Base-by-base conservation (phyloP, 2,113 vertebrate genomes). In the Sciurus niger region DNA sequence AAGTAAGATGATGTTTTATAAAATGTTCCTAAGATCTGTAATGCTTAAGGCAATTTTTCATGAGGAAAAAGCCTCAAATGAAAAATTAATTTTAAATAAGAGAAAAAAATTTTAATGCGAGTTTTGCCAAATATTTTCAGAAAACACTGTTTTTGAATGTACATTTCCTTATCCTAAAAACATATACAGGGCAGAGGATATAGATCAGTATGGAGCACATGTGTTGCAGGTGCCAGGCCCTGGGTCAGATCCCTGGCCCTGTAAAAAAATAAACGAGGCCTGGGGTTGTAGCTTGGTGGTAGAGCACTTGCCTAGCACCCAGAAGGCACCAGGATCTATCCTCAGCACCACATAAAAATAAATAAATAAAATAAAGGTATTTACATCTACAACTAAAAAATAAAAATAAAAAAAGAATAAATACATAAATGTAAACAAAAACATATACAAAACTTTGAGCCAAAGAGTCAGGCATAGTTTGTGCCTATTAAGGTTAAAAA, bases 41-140 rank as follows among this genome's bases (percentile, higher is more conserved):
- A 67, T 87, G 16, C 83, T 65, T 22, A 79, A 89, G 72, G 74
- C 95, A n/a, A 46, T 46, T 83, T 90, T 95, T 90, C 82, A 60
- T 86, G 58, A 94, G 73, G 77, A 70, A 67, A 85, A 48, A 48
- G 3, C n/a, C 93, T 84, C 85, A 72, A 43, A 91, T 82, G 68
- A 90, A 83, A 51, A 18, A 3, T 89, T 40, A 40, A 67, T 92
- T 91, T 88, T 89, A 60, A 89, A 40, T 84, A 87, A 37, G 63
- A 65, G 65, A 85, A 83, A 70, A n/a, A n/a, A 40, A n/a, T 74
- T 65, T 82, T 83, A 93, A 46, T 80, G 14, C 85, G 37, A 89
- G 8, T 84, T 83, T 80, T 76, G 25, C 84, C 48, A 58, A 94
- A 70, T 53, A 18, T 92, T 94, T 94, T 95, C n/a, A 83, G 86